Evolutionary conservation across 2,797 vertebrate genomes (phyloP), one percentile per base, ranked within the genome.

Genomic region (Notoglanidium macrostoma): DNA sequence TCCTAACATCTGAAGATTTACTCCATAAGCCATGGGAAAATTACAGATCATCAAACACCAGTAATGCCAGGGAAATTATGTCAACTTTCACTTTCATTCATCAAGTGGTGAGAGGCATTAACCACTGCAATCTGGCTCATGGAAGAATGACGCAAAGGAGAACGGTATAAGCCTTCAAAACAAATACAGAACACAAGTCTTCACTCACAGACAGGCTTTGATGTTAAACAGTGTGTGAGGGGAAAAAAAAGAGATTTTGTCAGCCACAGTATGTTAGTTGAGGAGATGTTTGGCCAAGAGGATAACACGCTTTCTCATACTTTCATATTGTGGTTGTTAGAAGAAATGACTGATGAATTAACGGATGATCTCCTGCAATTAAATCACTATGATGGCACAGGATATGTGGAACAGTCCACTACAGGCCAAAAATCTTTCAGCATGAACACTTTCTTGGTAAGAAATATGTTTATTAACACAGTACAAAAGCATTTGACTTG

Each of bases 261-360:
- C 54, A 79, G 54, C 54, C 77, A 40, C 32, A 59, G 9, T 57
- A 78, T 78, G 54, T 23, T 32, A 23, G 54, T 15, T 26, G 21
- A 11, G 32, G 29, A 80, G 32, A 44, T 5, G 19, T 19, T 26
- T 44, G 35, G 55, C 54, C 29, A 57, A 35, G 54, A 35, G 32
- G n/a, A 57, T 23, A 57, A 79, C 35, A 23, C 29, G 35, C 73
- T 55, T 55, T 35, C 29, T 78, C 35, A 78, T 79, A 57, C 10
- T 5, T 26, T 76, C 12, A 29, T 54, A 9, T 29, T 44, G 32
- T 26, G 32, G 77, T 44, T 80, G 57, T 44, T 32, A 61, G 35
- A 7, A 80, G 55, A 80, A 55, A 79, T 40, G 77, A 57, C 32
- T 40, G 77, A 23, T 26, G 55, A 40, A 80, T 80, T 44, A 80